Evolutionary conservation across 2,888 invertebrate genomes (phyloP).

Genomic region (Drosophila sordidapex): DNA sequence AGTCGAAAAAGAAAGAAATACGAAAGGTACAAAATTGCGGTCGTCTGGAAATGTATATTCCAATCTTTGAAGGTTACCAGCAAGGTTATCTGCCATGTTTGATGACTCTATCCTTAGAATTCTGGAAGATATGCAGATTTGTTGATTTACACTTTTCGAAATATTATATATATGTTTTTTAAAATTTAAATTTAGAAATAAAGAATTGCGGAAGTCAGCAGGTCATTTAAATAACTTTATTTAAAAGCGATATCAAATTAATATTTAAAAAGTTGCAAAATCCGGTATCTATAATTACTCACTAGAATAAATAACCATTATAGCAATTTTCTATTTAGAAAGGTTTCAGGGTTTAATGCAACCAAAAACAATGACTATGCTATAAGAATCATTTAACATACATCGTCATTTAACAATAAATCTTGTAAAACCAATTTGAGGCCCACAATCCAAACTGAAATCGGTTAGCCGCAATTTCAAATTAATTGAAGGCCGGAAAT

Average conservation of each 20-base stretch:
- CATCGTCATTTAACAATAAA: slow-evolving; percentile 27
- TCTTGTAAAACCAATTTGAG: slow-evolving; percentile 55
- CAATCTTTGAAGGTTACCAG: no score
- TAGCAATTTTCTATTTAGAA: background rate
- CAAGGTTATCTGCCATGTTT: no score
- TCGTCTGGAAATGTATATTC: no score
- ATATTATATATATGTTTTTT: no score
- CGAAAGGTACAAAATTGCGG: background rate
- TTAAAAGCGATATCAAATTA: background rate
- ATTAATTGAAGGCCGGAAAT: slow-evolving; percentile 77
- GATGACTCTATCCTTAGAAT: no score
- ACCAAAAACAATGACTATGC: background rate
- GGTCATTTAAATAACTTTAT: no score
- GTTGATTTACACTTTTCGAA: no score
- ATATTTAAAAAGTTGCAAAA: background rate
- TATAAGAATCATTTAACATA: slow-evolving; percentile 22
- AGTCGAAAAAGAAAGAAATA: background rate
- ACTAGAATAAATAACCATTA: background rate
- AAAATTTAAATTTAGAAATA: no score
- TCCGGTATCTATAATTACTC: background rate
- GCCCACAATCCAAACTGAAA: slow-evolving; percentile 44
- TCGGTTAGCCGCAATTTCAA: slow-evolving; percentile 69
- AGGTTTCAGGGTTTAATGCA: background rate
- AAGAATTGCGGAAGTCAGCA: no score
- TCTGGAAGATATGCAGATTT: no score